Conservation (phyloP, 2,113 vertebrate genomes). For the Oplegnathus fasciatus region DNA sequence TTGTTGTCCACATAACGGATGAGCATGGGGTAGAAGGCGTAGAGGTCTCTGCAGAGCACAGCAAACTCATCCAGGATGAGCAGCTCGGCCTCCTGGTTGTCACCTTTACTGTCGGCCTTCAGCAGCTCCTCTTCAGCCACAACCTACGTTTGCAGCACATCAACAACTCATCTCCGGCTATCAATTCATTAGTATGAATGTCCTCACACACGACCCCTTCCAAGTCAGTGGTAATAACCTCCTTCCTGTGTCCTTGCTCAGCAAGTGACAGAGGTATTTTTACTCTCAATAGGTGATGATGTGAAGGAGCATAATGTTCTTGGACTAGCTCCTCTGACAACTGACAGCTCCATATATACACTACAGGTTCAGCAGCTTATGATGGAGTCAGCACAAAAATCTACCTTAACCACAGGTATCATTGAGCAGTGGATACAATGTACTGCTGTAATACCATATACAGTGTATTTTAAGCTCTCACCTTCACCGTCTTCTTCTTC, state of each 20-base stretch:
- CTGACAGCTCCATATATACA: background rate
- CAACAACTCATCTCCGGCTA: slow-evolving; percentile 10
- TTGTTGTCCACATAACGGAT: slow-evolving; percentile 98
- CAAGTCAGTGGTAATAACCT: background rate
- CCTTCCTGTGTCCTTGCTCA: background rate
- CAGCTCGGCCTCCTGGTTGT: slow-evolving; percentile 96
- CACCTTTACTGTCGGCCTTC: slow-evolving; percentile 90
- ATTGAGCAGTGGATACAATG: background rate
- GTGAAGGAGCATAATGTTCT: background rate
- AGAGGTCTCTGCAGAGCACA: slow-evolving; percentile 95
- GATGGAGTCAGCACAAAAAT: slow-evolving; percentile 10
- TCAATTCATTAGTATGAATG: background rate
- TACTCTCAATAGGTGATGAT: background rate
- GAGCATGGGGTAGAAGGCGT: slow-evolving; percentile 97
- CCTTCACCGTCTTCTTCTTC: slow-evolving; percentile 95
- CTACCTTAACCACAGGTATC: slow-evolving; percentile 7
- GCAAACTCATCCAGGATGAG: slow-evolving; percentile 97
- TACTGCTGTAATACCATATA: background rate
- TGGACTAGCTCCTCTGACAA: background rate
- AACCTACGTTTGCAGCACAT: slow-evolving; percentile 71
- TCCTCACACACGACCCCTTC: background rate
- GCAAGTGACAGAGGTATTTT: background rate
- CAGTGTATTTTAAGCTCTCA: slow-evolving; percentile 39
- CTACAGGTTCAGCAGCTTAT: slow-evolving; percentile 1
- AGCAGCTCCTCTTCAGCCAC: slow-evolving; percentile 94